Evolutionary conservation across 2,797 vertebrate species (phyloP).

Genomic region (Carcharodon carcharias): DNA sequence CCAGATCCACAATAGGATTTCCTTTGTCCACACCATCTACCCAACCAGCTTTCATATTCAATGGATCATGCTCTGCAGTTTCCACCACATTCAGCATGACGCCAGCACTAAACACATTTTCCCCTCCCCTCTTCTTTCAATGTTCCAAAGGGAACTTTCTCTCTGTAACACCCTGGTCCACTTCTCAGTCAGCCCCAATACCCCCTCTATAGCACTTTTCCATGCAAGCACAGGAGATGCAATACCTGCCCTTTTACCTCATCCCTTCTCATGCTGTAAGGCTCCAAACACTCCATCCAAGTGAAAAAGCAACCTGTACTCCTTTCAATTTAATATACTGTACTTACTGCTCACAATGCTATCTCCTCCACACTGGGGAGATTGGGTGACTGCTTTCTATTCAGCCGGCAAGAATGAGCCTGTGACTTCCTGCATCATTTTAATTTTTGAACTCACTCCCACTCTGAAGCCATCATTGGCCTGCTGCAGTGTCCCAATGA

Average conservation of each 20-base stretch:
- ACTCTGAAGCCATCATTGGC: background rate
- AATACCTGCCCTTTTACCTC: background rate
- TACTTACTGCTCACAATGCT: background rate
- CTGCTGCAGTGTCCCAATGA: background rate
- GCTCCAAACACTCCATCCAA: background rate
- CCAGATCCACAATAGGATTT: background rate
- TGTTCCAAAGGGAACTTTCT: background rate
- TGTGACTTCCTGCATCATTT: background rate
- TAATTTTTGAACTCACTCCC: background rate
- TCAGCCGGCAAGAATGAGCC: background rate
- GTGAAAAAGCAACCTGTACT: background rate
- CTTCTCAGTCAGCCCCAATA: background rate
- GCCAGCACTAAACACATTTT: background rate
- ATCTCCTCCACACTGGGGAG: background rate
- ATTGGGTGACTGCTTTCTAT: background rate
- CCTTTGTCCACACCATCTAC: background rate
- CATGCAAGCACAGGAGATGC: background rate
- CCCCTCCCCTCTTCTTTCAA: background rate
- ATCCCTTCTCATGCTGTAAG: background rate
- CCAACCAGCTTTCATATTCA: background rate
- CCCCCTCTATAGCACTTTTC: background rate
- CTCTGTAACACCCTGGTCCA: background rate
- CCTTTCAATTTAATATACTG: background rate
- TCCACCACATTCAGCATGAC: background rate
- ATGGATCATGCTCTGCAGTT: background rate